Base-by-base conservation (phyloP, 2,797 vertebrate species). In the Kryptolebias ocellatus region DNA sequence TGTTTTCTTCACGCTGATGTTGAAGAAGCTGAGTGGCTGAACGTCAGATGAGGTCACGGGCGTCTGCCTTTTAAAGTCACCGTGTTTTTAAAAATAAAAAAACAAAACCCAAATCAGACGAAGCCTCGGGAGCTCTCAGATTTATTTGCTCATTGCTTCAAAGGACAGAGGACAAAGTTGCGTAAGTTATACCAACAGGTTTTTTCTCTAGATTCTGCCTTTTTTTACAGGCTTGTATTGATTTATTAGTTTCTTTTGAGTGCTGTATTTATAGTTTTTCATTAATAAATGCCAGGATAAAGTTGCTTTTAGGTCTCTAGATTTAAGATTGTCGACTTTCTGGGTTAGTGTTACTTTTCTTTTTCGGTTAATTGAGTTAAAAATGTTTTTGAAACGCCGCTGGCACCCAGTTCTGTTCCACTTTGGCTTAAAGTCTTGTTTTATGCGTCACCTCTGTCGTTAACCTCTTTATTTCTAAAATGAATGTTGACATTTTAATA, bases 11-110 rank as follows among this genome's bases (percentile, higher is more conserved):
- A 53, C 63, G 16, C 67, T 87, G 84, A 87, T 78, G 76, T 85
- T 60, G 27, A 69, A 66, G 59, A 77, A 68, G 58, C 75, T 74
- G 79, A 87, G 64, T 86, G 81, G 85, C 46, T 54, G 64, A 82
- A 42, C 29, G 2, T 18, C 57, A 14, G 75, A 77, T 85, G 89
- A 92, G 84, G 88, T 91, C 90, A 87, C 85, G 63, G 47, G 44
- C 57, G 4, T 60, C 62, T 67, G 76, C 28, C 27, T 55, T 24
- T 81, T 87, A 83, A 79, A 76, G 72, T 64, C 71, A 5, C 47
- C n/a, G 49, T 2, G 16, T 52, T 57, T 68, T 52, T 72, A 31
- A 42, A 39, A 39, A 39, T 52, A 70, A 31, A 42, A 39, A 39
- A 39, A 39, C 10, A 39, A 31, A 31, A 4, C 31, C 9, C 1